Base-by-base conservation (phyloP, 2,888 invertebrate genomes). In the Nymphalis polychloros region DNA sequence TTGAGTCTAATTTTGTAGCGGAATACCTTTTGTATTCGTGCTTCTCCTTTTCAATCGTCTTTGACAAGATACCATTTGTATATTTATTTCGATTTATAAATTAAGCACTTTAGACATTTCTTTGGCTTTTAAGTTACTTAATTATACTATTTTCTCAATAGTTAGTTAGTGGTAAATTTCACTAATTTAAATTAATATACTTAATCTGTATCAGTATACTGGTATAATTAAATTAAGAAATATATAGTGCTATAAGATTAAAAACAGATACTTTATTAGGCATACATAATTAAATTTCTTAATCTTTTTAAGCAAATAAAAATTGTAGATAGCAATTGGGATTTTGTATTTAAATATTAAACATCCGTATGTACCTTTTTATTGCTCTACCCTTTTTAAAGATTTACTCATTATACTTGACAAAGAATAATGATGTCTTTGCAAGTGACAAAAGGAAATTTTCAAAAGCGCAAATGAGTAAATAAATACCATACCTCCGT, bases 401-500 rank as follows among this genome's bases (percentile, higher is more conserved):
- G 41, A 41, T 57, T 57, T 57, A 35, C 19, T 57, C 41, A 61
- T 57, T 59, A 71, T 70, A 60, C 64, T 72, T 69, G 72, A 73
- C 69, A 67, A 70, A 67, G 67, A 72, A 70, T 71, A 70, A 76
- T 67, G 59, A 59, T 71, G n/a, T 31, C 31, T 66, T 67, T 64
- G 70, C 70, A 71, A 72, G 63, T 57, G 61, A 72, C 64, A 70
- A 73, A 72, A 74, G 74, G 72, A 72, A 66, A 61, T 69, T 72
- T 71, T 73, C 66, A 64, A 68, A 75, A 75, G 73, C 69, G 72
- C 73, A 68, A 77, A 73, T 75, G 70, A 67, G 68, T 75, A 74
- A 78, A 77, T 76, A 73, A 71, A 75, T 72, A 73, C 64, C 69
- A 63, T 64, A 71, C 57, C 77, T 78, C 82, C 82, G 80, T 77